A percentile compares a stretch with the other conserved stretches of the same genome.
These are phyloP conservation scores for Cantharis nigra DNA, from an alignment of 2,888 invertebrate genomes.

Conservation along the genomic window DNA sequence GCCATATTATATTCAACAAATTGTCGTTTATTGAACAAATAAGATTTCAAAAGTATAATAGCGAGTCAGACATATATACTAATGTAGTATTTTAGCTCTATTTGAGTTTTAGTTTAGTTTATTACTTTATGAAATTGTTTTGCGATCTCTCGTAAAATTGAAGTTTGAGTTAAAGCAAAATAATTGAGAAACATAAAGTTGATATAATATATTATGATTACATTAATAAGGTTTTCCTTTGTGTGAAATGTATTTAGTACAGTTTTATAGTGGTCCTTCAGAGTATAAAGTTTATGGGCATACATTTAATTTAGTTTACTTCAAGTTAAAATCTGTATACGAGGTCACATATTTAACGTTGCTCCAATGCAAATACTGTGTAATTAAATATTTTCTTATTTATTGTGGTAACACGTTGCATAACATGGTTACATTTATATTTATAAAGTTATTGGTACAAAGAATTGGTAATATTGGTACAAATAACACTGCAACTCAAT, in stretches of 20 bases:
- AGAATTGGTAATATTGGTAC: no score
- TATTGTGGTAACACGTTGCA: neutral
- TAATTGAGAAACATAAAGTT: neutral
- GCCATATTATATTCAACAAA: no score
- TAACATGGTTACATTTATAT: no score
- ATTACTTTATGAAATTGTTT: no score
- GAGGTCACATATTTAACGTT: neutral
- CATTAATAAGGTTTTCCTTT: neutral
- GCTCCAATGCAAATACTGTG: neutral
- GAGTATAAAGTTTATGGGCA: neutral
- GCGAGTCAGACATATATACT: no score
- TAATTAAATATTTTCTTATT: neutral
- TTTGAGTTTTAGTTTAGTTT: no score
- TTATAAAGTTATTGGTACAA: neutral
- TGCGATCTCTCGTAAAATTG: no score
- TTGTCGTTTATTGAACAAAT: no score
- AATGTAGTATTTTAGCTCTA: no score
- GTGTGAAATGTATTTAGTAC: neutral
- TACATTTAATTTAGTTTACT: neutral
- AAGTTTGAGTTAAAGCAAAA: neutral
- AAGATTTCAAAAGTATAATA: no score
- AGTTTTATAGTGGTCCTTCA: neutral
- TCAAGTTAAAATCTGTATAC: neutral
- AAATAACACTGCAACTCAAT: no score
- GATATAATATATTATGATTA: neutral